Conservation (phyloP, 2,888 invertebrate species). For the Torymus aiolomorphi region DNA sequence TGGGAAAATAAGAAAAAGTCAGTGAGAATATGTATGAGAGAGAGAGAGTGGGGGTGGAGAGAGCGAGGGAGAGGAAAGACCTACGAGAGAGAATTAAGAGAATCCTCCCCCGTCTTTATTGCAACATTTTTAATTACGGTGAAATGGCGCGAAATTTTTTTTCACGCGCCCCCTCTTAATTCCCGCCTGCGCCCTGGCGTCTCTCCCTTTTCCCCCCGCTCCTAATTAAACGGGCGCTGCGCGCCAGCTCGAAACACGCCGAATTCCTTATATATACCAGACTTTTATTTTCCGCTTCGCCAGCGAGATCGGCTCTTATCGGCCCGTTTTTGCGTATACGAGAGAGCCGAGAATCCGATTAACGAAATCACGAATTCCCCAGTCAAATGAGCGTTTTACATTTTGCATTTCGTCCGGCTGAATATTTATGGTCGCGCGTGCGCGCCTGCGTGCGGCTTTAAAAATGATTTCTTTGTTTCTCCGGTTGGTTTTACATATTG, state of each 20-base stretch:
- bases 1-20: slow-evolving; percentile 50
- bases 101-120: slow-evolving; percentile 66
- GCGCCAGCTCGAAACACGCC: slow-evolving; percentile 41
- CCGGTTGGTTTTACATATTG: slow-evolving; percentile 4
- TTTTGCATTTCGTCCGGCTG: slow-evolving; percentile 37
- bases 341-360: slow-evolving; percentile 45
- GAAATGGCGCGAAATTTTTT: slow-evolving; percentile 70
- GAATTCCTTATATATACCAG: slow-evolving; percentile 46
- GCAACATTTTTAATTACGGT: slow-evolving; percentile 72
- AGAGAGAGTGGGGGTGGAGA: slow-evolving; percentile 61
- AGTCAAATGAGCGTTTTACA: slow-evolving; percentile 34
- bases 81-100: slow-evolving; percentile 65
- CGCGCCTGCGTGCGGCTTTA: not conserved
- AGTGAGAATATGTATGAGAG: slow-evolving; percentile 51
- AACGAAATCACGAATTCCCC: slow-evolving; percentile 43
- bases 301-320: slow-evolving; percentile 13
- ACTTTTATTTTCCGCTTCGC: slow-evolving; percentile 52
- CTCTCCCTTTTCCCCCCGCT: slow-evolving; percentile 25
- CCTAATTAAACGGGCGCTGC: slow-evolving; percentile 55
- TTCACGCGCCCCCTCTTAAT: slow-evolving; percentile 56
- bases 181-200: slow-evolving; percentile 22
- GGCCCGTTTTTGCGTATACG: not conserved
- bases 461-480: not conserved
- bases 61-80: slow-evolving; percentile 58
- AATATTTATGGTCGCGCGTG: slow-evolving; percentile 26